Conservation (phyloP, 2,797 vertebrate species). For the Numenius phaeopus region DNA sequence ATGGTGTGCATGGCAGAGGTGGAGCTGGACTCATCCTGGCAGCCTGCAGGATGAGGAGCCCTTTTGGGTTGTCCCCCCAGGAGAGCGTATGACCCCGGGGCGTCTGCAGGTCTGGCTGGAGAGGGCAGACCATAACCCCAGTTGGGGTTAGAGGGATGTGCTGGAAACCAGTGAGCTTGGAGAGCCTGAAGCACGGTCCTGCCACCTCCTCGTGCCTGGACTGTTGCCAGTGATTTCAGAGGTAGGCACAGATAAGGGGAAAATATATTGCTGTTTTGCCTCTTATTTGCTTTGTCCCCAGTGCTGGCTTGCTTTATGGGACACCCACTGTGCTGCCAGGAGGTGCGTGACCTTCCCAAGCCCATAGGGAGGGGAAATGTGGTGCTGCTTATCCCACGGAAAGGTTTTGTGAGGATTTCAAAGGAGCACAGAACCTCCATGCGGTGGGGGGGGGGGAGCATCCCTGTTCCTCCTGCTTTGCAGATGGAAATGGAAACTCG, state of each 20-base stretch:
- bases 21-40: not conserved
- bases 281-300: not conserved
- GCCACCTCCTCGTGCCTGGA: not conserved
- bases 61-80: not conserved
- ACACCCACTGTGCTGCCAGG: not conserved
- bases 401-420: too few relatives aligned
- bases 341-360: not conserved
- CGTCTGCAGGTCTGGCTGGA: not conserved
- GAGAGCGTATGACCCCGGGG: accelerated
- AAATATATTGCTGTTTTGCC: accelerated
- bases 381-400: not conserved
- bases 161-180: not conserved
- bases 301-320: not conserved
- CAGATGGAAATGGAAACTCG: not conserved
- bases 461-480: not conserved
- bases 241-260: too few relatives aligned
- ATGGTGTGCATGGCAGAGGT: not conserved
- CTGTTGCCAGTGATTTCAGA: not conserved
- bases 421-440: accelerated
- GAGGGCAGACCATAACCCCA: not conserved
- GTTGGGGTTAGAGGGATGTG: not conserved
- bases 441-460: not conserved
- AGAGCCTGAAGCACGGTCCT: not conserved
- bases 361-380: accelerated
- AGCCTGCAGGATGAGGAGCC: not conserved